Evolutionary conservation across 64 coral and sea anemone genomes (phyloP), one percentile per base, ranked within the genome.

Genomic region (Montipora cactus): DNA sequence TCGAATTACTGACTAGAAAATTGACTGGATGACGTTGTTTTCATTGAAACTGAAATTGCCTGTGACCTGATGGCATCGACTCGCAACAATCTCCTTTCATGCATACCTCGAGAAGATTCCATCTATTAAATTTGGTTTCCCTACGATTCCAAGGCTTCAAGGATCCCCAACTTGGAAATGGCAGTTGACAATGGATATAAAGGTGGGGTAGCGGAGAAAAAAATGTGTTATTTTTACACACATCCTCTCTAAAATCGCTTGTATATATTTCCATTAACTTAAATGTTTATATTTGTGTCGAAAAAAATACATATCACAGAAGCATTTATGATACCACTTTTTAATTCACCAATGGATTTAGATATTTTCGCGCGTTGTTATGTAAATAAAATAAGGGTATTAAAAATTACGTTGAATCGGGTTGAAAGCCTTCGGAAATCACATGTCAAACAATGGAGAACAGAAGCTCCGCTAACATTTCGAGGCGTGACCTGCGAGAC

Each of bases 371-470:
- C 18, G 14, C 19, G 13, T 9, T 49, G 62, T 68, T 70, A 49
- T 49, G 45, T 50, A 71, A 85, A 51, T 86, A 48, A 70, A 81
- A 62, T 81, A 61, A 71, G 44, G 49, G 46, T 5, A 49, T 46
- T 69, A 69, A 78, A 78, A 49, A 69, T 23, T 69, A 49, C 25
- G 81, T 71, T 49, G 22, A 18, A 85, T 7, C 15, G 11, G 8
- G 47, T 44, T 62, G 67, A 71, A 49, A 7, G 20, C 66, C 82
- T 64, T 49, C 61, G 82, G 82, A 86, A 86, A 64, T 86, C 82
- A 86, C 82, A 86, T 86, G 82, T 44, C 18, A 19, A 67, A 45
- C 58, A 83, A 46, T 86, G 14, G 50, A 37, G 58, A 66, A 47
- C 25, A 0, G 2, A 1, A 23, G 37, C 37, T 7, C 5, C 25